Conservation (phyloP, 2,113 vertebrate species). For the Syngnathus floridae region DNA sequence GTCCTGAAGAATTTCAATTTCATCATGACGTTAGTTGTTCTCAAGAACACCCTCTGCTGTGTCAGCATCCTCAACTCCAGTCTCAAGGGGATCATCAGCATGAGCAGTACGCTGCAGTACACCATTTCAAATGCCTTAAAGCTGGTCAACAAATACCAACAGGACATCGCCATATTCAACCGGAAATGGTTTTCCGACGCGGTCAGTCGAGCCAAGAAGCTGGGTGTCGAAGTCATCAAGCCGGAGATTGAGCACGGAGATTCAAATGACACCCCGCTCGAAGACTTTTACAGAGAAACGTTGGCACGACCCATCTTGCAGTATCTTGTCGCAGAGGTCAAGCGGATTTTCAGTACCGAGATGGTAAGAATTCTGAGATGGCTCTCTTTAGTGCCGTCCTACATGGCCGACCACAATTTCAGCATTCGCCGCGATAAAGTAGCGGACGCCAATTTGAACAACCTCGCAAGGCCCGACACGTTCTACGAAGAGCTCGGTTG, state of each 20-base stretch:
- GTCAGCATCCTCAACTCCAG: slow-evolving; percentile 77
- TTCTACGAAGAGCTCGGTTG: slow-evolving; percentile 77
- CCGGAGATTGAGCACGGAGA: slow-evolving; percentile 50
- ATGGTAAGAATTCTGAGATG: slow-evolving; percentile 76
- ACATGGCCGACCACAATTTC: slow-evolving; percentile 78
- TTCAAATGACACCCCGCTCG: slow-evolving; percentile 52
- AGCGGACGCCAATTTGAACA: slow-evolving; percentile 75
- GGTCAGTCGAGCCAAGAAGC: slow-evolving; percentile 69
- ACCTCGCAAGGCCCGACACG: slow-evolving; percentile 71
- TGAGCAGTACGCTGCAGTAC: slow-evolving; percentile 77
- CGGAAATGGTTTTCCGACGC: slow-evolving; percentile 75
- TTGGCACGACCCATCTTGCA: slow-evolving; percentile 69
- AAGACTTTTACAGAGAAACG: slow-evolving; percentile 71
- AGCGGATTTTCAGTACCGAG: slow-evolving; percentile 71
- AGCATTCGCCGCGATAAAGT: slow-evolving; percentile 77
- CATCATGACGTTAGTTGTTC: slow-evolving; percentile 73
- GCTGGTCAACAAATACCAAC: slow-evolving; percentile 74
- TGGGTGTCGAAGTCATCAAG: slow-evolving; percentile 63
- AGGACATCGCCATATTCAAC: slow-evolving; percentile 73
- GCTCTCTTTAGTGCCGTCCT: slow-evolving; percentile 73
- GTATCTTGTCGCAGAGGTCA: slow-evolving; percentile 73
- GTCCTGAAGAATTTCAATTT: slow-evolving; percentile 73
- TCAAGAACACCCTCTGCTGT: slow-evolving; percentile 76
- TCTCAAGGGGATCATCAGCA: slow-evolving; percentile 77
- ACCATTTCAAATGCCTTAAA: slow-evolving; percentile 79